Conservation (phyloP, 2,797 vertebrate species). For the Gadopsis bispinosus region DNA sequence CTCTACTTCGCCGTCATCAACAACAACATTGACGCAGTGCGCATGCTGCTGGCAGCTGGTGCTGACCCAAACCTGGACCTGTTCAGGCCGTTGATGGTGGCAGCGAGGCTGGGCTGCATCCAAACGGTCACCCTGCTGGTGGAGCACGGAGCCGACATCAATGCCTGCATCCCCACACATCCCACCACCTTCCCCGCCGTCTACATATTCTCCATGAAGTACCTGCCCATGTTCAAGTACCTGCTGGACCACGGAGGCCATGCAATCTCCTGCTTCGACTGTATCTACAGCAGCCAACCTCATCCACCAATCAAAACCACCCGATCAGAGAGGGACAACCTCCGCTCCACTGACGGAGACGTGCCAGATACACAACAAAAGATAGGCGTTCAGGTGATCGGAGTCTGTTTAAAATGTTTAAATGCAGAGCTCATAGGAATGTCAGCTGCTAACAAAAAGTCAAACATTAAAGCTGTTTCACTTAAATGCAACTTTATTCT, state of each 20-base stretch:
- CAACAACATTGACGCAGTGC: constrained; percentile 87
- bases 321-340: constrained; percentile 44
- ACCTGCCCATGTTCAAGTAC: constrained; percentile 90
- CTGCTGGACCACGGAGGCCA: constrained; percentile 92
- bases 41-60: constrained; percentile 88
- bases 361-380: neutral
- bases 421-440: neutral
- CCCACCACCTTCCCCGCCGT: constrained; percentile 93
- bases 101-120: constrained; percentile 88
- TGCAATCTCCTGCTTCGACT: constrained; percentile 90
- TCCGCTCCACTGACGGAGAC: neutral
- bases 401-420: neutral
- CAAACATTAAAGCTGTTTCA: neutral
- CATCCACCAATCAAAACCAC: constrained; percentile 86
- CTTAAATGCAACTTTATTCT: neutral
- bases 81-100: constrained; percentile 91
- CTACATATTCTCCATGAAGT: constrained; percentile 94
- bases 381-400: constrained; percentile 66
- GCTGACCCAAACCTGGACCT: constrained; percentile 92
- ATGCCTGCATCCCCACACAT: constrained; percentile 88
- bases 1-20: constrained; percentile 93
- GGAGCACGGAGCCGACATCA: constrained; percentile 91
- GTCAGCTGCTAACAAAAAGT: neutral
- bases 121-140: constrained; percentile 88
- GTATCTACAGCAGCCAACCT: constrained; percentile 84